Evolutionary conservation across 2,888 invertebrate genomes (phyloP), one percentile per base, ranked within the genome.

Genomic region (Morpho deidamia): DNA sequence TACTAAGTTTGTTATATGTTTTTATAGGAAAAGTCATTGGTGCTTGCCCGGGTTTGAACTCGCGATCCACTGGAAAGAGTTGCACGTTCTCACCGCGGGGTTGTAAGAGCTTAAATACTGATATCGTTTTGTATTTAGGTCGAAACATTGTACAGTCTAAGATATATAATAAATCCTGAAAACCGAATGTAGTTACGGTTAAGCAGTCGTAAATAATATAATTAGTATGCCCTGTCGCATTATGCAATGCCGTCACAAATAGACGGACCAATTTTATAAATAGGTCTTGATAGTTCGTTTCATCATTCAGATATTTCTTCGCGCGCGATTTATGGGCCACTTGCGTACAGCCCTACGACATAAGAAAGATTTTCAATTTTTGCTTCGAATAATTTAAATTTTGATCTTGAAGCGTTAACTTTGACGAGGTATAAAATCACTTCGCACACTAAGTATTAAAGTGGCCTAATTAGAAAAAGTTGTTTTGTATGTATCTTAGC

Each of bases 181-280:
- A 47, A 47, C 23, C 41, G 47, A 53, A 54, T 56, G 62, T 7
- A 61, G 61, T 60, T 55, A 61, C 63, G 51, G 63, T 57, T 61
- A 58, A 58, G 60, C 58, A 48, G 63, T 51, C 45, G 62, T 74
- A 76, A 74, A 78, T 78, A 68, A 70, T 70, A 59, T 80, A 79
- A 80, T 80, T 78, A 74, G 69, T 67, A 50, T 66, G 65, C 68
- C 67, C 67, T 67, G 63, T 64, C 67, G 66, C 56, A 53, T 76
- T 72, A 72, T 69, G 73, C 71, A 73, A 73, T 55, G 58, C 61
- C 63, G 59, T 54, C 63, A 45, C 59, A 60, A 66, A 68, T 69
- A 66, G 65, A 64, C 61, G 62, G 60, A 59, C 51, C 55, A 50
- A 61, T 55, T 39, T 47, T 64, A 66, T 66, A 63, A 63, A 64